These are phyloP conservation scores for Laticauda colubrina DNA, from an alignment of 2,113 vertebrate genomes.

Conservation along the genomic window DNA sequence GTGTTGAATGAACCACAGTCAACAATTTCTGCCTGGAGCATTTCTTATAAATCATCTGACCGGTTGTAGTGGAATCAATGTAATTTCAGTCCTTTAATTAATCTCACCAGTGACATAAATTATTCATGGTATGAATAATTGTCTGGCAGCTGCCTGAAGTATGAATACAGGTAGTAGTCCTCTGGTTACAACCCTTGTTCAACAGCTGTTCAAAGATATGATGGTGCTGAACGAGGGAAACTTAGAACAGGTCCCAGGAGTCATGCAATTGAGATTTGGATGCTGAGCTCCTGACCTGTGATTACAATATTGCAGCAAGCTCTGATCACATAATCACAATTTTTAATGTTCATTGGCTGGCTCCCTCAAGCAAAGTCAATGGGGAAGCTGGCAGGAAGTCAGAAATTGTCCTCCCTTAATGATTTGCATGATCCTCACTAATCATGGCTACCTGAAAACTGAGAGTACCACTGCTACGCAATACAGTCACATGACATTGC, in stretches of 20 bases:
- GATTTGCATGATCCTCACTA: not conserved
- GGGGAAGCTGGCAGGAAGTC: not conserved
- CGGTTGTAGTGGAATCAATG: not conserved
- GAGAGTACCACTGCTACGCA: not conserved
- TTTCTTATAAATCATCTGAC: not conserved
- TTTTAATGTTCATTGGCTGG: not conserved
- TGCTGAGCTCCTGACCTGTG: not conserved
- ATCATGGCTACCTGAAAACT: not conserved
- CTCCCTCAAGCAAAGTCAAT: not conserved
- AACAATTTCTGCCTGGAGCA: not conserved
- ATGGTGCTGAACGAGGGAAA: not conserved
- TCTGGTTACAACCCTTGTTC: not conserved
- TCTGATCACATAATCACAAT: not conserved
- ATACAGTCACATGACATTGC: not conserved
- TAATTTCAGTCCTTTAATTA: not conserved
- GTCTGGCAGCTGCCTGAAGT: not conserved
- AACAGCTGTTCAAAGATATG: not conserved
- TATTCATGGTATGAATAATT: not conserved
- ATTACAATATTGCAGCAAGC: not conserved
- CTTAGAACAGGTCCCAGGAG: not conserved
- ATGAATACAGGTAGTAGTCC: not conserved
- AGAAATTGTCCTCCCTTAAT: not conserved
- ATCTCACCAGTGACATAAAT: not conserved
- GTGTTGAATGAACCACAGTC: slow-evolving; percentile 50
- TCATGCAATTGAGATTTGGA: not conserved